Evolutionary conservation across 2,888 invertebrate species (phyloP).

Genomic region (Lepidochitona cinerea): DNA sequence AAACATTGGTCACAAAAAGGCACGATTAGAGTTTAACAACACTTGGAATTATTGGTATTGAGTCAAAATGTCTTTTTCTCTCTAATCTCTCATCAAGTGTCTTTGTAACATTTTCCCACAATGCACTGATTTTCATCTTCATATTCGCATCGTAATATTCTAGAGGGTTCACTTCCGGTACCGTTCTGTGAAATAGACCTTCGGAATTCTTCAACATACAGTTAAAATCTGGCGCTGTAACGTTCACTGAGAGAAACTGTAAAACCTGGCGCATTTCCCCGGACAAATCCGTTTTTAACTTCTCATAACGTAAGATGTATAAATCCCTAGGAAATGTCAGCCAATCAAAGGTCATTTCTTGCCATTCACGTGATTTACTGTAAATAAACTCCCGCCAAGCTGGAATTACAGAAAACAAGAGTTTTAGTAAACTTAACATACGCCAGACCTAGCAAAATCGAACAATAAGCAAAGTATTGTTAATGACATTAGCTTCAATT

Average conservation of each 20-base stretch:
- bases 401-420: no score
- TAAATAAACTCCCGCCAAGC: conserved; percentile 32
- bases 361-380: conserved; percentile 26
- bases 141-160: neutral
- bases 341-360: conserved; percentile 34
- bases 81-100: no score
- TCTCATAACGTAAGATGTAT: conserved; percentile 28
- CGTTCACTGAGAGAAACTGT: conserved; percentile 24
- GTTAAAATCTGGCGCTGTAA: conserved; percentile 17
- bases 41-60: no score
- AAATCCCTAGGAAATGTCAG: conserved; percentile 33
- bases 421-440: no score
- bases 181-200: conserved; percentile 9
- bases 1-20: no score
- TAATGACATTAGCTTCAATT: no score
- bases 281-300: conserved; percentile 18
- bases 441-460: no score
- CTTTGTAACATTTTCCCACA: neutral
- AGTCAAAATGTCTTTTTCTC: no score
- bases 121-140: neutral
- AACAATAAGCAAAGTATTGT: no score
- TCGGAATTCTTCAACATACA: conserved; percentile 32
- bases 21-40: no score
- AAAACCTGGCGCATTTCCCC: conserved; percentile 21
- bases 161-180: neutral